A percentile compares a stretch with the other conserved stretches of the same genome.
Conservation (phyloP, 2,113 vertebrate species). For the Theristicus caerulescens region DNA sequence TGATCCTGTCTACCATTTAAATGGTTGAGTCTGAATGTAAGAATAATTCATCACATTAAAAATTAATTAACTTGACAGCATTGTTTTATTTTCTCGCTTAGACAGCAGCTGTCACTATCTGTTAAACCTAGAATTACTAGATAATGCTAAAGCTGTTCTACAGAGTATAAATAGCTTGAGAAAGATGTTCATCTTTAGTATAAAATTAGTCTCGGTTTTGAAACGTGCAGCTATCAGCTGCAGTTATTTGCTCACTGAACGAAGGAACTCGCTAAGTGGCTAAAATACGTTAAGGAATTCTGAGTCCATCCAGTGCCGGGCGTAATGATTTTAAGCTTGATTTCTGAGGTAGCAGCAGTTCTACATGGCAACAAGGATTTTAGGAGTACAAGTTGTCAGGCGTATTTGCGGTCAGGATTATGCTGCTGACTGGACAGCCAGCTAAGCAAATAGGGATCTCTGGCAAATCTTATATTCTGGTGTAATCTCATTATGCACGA, state of each 20-base stretch:
- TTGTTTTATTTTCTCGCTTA: slow-evolving; percentile 45
- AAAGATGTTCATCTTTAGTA: background rate
- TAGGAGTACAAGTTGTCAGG: background rate
- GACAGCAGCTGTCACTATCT: slow-evolving; percentile 40
- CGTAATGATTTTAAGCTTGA: background rate
- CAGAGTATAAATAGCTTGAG: slow-evolving; percentile 22
- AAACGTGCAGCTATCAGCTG: background rate
- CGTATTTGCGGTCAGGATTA: background rate
- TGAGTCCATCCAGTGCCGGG: background rate
- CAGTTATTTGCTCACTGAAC: background rate
- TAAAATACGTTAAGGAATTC: background rate
- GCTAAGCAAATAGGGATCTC: background rate
- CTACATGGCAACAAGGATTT: background rate
- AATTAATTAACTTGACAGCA: slow-evolving; percentile 43
- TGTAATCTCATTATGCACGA: background rate
- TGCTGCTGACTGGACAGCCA: background rate
- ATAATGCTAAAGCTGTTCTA: background rate
- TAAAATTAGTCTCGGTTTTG: background rate
- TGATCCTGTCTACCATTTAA: background rate
- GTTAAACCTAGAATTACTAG: slow-evolving; percentile 14
- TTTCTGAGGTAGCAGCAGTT: background rate
- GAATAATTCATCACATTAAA: slow-evolving; percentile 35
- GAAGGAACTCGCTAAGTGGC: background rate
- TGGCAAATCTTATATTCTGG: background rate
- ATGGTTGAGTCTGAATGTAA: background rate